Percentiles rank a stretch among this genome's conserved stretches.
phyloP scores from a whole-genome alignment of 2,113 vertebrate species.

The Nothocercus julius region DNA sequence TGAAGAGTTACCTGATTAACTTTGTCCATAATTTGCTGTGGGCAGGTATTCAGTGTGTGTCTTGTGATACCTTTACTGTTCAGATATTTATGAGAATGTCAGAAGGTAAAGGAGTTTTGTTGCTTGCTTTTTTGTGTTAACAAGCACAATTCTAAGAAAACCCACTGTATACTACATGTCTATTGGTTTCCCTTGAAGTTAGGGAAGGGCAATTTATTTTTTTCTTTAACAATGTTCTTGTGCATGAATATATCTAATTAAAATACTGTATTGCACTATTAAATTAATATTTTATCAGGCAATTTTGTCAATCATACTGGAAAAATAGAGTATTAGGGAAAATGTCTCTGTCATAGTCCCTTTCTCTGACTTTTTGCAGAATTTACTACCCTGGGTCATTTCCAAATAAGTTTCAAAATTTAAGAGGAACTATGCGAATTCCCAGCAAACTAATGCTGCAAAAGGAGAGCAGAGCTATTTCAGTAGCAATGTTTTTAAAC shows the following conservation, averaged over 20 bases:
- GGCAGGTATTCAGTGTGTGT: background rate
- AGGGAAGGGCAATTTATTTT: background rate
- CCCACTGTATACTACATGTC: background rate
- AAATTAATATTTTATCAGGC: background rate
- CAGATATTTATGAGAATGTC: background rate
- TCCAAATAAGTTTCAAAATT: background rate
- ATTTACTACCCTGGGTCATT: background rate
- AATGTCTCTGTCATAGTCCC: background rate
- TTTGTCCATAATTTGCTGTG: background rate
- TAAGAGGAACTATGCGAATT: background rate
- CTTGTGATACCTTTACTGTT: background rate
- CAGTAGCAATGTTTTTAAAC: background rate
- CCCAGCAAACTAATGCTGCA: background rate
- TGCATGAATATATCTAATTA: background rate
- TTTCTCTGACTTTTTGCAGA: background rate
- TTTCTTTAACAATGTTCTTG: background rate
- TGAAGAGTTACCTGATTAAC: background rate
- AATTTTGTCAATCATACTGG: background rate
- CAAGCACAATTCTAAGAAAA: background rate
- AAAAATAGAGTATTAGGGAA: background rate
- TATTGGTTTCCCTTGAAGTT: background rate
- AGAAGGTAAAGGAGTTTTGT: background rate
- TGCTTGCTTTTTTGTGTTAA: background rate
- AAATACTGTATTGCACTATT: background rate
- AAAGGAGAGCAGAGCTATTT: background rate